Base-by-base conservation (phyloP, 1,140 invertebrate genomes). In the Sarcophaga bullata region DNA sequence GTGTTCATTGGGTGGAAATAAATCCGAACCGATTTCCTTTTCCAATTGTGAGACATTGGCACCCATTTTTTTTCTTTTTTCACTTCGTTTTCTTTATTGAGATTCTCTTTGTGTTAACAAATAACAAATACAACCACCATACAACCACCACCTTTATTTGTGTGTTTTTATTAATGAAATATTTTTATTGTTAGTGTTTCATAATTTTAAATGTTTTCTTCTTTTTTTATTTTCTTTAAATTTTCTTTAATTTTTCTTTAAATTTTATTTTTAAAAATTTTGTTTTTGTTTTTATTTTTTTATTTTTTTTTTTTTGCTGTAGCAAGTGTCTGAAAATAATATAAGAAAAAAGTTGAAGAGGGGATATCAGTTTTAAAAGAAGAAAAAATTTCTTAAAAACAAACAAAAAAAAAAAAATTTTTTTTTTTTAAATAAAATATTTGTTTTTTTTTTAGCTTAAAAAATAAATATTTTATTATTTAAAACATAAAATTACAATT, bases 21-120 rank as follows among this genome's bases (percentile, higher is more conserved):
- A 96, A 92, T 98, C 98, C 86, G 96, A 94, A 88, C 98, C 98
- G 89, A 99, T 98, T 93, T 99, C 97, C 93, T 96, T 96, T 93
- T 99, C 98, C 91, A 99, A 91, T 91, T 99, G 97, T 86, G 98
- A 98, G 91, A 98, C 96, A 94, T 98, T 99, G 91, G 97, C 96
- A 93, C 98, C 98, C 98, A 89, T 89, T 46, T 15, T 80, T 47
- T 46, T 1, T 11, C 50, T 81, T 80, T 80, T 68, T 25, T 25
- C 17, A 72, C 62, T 25, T 72, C 62, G 25, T 50, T 50, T 52
- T 76, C 17, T 13, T 37, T 8, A 49, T 78, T 78, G 75, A 78
- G 75, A 78, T 78, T 78, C 75, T 78, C 50, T 9, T 73, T 37
- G 52, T 50, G 15, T 19, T 68, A 58, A 58, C 3, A 73, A 73